Evolutionary conservation across 1,140 invertebrate species (phyloP).

Genomic region (Aleiodes sp.): DNA sequence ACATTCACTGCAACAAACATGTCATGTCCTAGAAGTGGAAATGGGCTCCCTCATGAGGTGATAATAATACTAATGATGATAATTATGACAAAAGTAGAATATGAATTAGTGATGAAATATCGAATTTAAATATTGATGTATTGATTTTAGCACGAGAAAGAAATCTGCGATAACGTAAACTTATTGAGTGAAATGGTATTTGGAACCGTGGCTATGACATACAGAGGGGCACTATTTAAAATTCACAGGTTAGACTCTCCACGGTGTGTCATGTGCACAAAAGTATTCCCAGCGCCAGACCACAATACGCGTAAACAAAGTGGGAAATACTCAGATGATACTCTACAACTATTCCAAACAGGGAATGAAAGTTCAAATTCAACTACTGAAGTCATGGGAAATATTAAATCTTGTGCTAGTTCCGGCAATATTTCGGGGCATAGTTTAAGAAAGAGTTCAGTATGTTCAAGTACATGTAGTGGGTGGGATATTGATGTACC

Average conservation of each 20-base stretch:
- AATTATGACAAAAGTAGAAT: not conserved
- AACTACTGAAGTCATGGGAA: constrained; percentile 50
- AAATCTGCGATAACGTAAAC: constrained; percentile 73
- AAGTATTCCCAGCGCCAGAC: constrained; percentile 73
- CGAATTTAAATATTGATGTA: constrained; percentile 4
- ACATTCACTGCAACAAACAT: not conserved
- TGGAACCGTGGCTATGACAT: constrained; percentile 87
- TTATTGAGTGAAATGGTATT: constrained; percentile 89
- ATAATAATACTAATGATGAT: not conserved
- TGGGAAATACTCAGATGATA: constrained; percentile 28
- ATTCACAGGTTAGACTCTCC: constrained; percentile 79
- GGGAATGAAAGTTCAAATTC: constrained; percentile 45
- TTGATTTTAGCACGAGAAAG: constrained; percentile 44
- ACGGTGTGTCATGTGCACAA: constrained; percentile 76
- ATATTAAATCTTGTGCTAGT: constrained; percentile 50
- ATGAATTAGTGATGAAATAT: not conserved
- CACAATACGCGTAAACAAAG: constrained; percentile 56
- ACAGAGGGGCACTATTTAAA: constrained; percentile 83
- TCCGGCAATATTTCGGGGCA: constrained; percentile 56
- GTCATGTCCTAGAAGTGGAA: constrained; percentile 34
- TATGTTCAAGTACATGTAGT: constrained; percentile 55
- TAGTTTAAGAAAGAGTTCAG: constrained; percentile 55
- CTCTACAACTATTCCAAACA: constrained; percentile 2
- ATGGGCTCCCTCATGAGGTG: constrained; percentile 32
- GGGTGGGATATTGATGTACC: constrained; percentile 57